Evolutionary conservation across 2,797 vertebrate species (phyloP), one percentile per base, ranked within the genome.

Genomic region (Carcharodon carcharias): DNA sequence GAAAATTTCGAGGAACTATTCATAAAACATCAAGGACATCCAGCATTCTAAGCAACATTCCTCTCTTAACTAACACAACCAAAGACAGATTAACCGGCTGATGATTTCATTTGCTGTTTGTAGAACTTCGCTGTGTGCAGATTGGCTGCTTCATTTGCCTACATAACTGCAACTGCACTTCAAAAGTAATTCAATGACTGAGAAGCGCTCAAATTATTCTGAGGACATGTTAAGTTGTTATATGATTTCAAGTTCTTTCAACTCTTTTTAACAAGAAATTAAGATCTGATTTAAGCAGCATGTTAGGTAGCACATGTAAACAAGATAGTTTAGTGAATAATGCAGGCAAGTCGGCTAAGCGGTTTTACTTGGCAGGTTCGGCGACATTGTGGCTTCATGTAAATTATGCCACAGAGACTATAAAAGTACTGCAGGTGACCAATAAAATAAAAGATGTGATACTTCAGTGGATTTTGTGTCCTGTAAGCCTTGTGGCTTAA

Each of bases 401-500:
- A 77, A 73, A 77, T 77, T 35, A n/a, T 77, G 94, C 69, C 69
- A 56, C 65, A 71, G 94, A 95, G 94, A 35, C 65, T 73, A 31
- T 54, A 71, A 71, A 50, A 73, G 45, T 67, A 93, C 45, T 54
- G 50, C n/a, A 96, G 96, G 97, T 96, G 97, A 97, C 96, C 97
- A 97, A 97, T 96, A 97, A 97, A 97, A 96, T 96, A 93, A 96
- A 97, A 96, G 96, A 96, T 96, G 96, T 97, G 97, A 97, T 97
- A 97, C 97, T 97, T 97, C 96, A 96, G 97, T 97, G 82, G 97
- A 97, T 98, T 97, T 98, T 97, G 98, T 98, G 98, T 98, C 98
- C 98, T 97, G 97, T 98, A 98, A 98, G 98, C 98, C 97, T 98
- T 98, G 97, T 98, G 98, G 98, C 98, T 98, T 99, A 99, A 99